phyloP scores from a whole-genome alignment of 2,888 invertebrate genomes.

The Chrysotoxum bicinctum region DNA sequence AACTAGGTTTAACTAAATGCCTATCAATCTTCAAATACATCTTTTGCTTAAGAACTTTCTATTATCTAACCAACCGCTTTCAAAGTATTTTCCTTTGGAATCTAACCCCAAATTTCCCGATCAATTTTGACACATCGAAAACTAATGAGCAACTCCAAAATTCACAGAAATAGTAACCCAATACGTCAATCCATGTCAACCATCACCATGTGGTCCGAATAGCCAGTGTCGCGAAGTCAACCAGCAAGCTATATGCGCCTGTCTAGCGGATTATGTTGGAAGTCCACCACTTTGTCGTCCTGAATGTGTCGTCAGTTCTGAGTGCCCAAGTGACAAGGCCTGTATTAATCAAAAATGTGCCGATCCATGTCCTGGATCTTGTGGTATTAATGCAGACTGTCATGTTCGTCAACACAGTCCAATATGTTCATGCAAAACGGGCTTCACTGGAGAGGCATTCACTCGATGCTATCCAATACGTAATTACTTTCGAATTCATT shows the following conservation, averaged over 20 bases:
- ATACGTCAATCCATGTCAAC: constrained; percentile 85
- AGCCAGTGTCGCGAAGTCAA: constrained; percentile 87
- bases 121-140: constrained; percentile 20
- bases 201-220: constrained; percentile 91
- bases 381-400: constrained; percentile 90
- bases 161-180: constrained; percentile 42
- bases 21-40: neutral
- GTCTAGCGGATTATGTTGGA: constrained; percentile 87
- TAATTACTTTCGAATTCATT: constrained; percentile 38
- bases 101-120: neutral
- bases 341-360: constrained; percentile 90
- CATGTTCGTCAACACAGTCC: constrained; percentile 92
- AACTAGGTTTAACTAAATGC: neutral
- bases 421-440: constrained; percentile 88
- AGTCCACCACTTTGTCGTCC: constrained; percentile 91
- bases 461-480: constrained; percentile 84
- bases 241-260: constrained; percentile 88
- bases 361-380: constrained; percentile 90
- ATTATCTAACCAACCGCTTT: neutral
- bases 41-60: neutral
- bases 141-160: constrained; percentile 1
- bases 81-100: neutral
- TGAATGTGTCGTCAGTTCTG: constrained; percentile 90
- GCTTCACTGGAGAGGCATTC: constrained; percentile 91
- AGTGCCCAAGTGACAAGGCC: constrained; percentile 89